Conservation (phyloP, 2,113 vertebrate species). For the Lagopus leucura region DNA sequence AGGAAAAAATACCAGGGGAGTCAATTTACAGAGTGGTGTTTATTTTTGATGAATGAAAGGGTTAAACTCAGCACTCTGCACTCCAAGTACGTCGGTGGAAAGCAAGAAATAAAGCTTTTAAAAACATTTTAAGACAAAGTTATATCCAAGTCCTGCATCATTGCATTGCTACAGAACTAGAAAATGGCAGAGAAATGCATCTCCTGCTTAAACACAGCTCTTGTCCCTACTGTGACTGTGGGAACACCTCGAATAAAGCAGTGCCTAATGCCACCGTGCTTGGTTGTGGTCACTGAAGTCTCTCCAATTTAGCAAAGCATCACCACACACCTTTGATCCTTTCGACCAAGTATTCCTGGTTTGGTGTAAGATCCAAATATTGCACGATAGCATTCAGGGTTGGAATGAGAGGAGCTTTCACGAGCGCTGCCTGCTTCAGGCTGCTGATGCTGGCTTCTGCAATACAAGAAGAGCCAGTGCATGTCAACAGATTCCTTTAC, state of each 20-base stretch:
- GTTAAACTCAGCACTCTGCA: neutral
- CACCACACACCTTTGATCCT: conserved; percentile 86
- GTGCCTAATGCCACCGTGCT: accelerated
- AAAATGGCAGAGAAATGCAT: neutral
- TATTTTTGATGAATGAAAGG: accelerated
- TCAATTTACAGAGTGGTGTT: too few relatives aligned
- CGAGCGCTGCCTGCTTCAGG: conserved; percentile 92
- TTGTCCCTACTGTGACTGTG: neutral
- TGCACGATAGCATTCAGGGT: conserved; percentile 91
- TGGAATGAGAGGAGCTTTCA: conserved; percentile 91
- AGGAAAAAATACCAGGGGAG: too few relatives aligned
- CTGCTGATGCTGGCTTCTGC: conserved; percentile 95
- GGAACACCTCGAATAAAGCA: neutral
- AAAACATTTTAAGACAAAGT: neutral
- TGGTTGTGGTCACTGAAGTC: accelerated
- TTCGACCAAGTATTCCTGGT: conserved; percentile 95
- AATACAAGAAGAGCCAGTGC: neutral
- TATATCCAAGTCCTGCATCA: neutral
- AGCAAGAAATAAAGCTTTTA: neutral
- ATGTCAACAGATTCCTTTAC: neutral
- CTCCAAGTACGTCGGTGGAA: accelerated
- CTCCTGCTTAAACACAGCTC: neutral
- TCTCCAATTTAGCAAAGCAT: accelerated
- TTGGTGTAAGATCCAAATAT: conserved; percentile 92
- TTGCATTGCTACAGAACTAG: neutral